Conservation (phyloP, 1,140 invertebrate species). For the Oryctes rhinoceros region DNA sequence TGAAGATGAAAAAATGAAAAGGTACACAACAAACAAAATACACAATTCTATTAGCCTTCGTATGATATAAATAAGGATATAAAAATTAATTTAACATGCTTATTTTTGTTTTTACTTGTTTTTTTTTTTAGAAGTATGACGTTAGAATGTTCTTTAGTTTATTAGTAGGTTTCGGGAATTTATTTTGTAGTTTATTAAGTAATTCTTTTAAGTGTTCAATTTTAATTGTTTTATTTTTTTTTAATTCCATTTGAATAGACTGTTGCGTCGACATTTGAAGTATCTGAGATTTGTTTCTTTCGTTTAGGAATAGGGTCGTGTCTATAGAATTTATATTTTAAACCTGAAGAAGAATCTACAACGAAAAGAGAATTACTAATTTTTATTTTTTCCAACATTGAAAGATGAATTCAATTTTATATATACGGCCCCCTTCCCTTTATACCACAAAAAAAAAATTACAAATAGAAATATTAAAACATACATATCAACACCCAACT, state of each 20-base stretch:
- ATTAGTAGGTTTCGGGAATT: slow-evolving; percentile 12
- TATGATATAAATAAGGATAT: not conserved
- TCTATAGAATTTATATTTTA: too few species aligned
- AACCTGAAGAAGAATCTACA: too few species aligned
- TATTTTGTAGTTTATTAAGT: not conserved
- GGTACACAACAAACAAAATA: not conserved
- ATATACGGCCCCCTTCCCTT: not conserved
- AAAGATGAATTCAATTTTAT: slow-evolving; percentile 26
- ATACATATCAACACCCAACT: slow-evolving; percentile 28
- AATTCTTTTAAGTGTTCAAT: slow-evolving; percentile 12
- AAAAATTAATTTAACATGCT: not conserved
- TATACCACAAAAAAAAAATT: too few species aligned
- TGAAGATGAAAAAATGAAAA: not conserved
- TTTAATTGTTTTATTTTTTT: not conserved
- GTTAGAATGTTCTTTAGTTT: not conserved
- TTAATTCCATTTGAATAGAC: too few species aligned
- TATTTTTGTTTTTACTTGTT: not conserved
- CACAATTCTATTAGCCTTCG: not conserved
- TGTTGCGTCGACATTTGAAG: too few species aligned
- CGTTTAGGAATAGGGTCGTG: too few species aligned
- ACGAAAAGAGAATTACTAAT: too few species aligned
- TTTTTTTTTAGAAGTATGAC: not conserved
- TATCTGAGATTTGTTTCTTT: too few species aligned
- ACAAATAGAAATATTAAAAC: not conserved
- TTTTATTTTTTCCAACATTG: too few species aligned